phyloP scores from a whole-genome alignment of 2,888 invertebrate genomes.

The Macrosoma leucophasiata region DNA sequence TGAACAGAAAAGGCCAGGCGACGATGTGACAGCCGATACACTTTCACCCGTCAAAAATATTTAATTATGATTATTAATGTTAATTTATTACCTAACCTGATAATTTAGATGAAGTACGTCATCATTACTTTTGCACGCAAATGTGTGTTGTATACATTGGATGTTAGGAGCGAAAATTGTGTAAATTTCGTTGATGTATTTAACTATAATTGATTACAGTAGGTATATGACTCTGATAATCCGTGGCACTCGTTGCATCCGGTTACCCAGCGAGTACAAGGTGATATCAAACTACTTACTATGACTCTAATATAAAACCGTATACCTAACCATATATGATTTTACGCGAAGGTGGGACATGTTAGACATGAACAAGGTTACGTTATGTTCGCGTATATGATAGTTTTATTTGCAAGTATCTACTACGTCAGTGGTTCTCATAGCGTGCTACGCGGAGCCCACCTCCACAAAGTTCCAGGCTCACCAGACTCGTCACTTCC shows the following conservation, averaged over 20 bases:
- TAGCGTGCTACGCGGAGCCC: too few species aligned
- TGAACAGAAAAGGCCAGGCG: constrained; percentile 22
- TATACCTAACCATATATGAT: too few species aligned
- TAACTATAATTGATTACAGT: constrained; percentile 6
- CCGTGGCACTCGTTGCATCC: constrained; percentile 41
- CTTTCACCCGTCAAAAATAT: constrained; percentile 50
- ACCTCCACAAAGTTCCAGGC: too few species aligned
- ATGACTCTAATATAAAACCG: too few species aligned
- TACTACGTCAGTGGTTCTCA: too few species aligned
- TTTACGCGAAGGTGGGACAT: too few species aligned
- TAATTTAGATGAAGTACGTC: constrained; percentile 1
- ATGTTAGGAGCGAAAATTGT: constrained; percentile 7
- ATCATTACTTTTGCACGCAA: constrained; percentile 1
- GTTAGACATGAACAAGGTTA: too few species aligned
- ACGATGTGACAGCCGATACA: constrained; percentile 31
- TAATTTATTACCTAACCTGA: constrained; percentile 27
- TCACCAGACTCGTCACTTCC: too few species aligned
- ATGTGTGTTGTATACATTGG: constrained; percentile 4
- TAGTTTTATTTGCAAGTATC: too few species aligned
- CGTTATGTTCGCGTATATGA: too few species aligned
- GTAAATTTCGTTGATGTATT: constrained; percentile 5
- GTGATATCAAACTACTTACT: too few species aligned
- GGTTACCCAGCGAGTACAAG: constrained; percentile 28
- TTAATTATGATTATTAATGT: constrained; percentile 40
- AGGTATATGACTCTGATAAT: constrained; percentile 31